Evolutionary conservation across 2,113 vertebrate genomes (phyloP).

Genomic region (Colossoma macropomum): DNA sequence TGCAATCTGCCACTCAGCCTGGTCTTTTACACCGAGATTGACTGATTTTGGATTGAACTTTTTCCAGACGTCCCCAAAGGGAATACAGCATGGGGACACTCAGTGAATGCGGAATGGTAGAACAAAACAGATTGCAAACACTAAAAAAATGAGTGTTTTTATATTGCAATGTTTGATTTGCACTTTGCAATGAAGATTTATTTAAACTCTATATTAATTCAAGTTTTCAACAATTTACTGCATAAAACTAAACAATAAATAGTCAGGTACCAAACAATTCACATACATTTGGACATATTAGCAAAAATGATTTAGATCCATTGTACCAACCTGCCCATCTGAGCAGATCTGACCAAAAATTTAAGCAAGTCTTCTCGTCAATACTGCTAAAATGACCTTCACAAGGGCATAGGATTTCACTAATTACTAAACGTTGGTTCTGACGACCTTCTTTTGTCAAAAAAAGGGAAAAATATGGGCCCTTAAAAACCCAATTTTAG

Average conservation of each 20-base stretch:
- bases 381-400: conserved; percentile 41
- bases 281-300: no score
- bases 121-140: conserved; percentile 17
- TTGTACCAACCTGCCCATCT: not conserved
- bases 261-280: no score
- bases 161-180: no score
- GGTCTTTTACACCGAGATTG: conserved; percentile 1
- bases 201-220: no score
- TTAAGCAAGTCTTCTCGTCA: conserved; percentile 16
- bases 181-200: no score
- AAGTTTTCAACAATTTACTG: no score
- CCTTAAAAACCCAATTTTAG: conserved; percentile 59
- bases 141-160: not conserved
- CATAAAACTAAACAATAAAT: no score
- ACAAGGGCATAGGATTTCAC: conserved; percentile 40
- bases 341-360: conserved; percentile 4
- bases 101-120: not conserved
- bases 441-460: conserved; percentile 52
- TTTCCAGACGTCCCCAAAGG: conserved; percentile 32
- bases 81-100: not conserved
- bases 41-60: conserved; percentile 33
- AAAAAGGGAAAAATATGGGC: conserved; percentile 43
- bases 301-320: no score
- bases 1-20: conserved; percentile 20
- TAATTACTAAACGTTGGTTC: conserved; percentile 53